These are phyloP conservation scores for Erythrolamprus reginae DNA, from an alignment of 2,113 vertebrate genomes.

Conservation along the genomic window DNA sequence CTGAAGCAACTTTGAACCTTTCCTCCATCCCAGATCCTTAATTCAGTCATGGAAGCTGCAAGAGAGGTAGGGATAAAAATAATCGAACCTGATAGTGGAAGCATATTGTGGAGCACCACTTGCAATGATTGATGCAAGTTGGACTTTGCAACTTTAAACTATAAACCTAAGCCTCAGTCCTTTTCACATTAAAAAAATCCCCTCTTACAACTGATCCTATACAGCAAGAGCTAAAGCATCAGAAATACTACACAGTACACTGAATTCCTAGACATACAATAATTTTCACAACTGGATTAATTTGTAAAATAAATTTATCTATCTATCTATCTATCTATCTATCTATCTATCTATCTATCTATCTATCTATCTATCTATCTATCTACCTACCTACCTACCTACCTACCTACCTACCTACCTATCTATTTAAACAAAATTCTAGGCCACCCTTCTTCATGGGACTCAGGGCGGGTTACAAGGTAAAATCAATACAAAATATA, in stretches of 20 bases:
- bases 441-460: too few relatives aligned
- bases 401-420: too few relatives aligned
- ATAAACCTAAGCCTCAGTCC: neutral
- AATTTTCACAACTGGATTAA: neutral
- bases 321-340: too few relatives aligned
- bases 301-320: too few relatives aligned
- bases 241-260: neutral
- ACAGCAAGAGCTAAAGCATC: neutral
- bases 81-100: neutral
- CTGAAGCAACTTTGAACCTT: neutral
- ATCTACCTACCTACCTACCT: too few relatives aligned
- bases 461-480: too few relatives aligned
- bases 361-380: too few relatives aligned
- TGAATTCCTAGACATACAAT: neutral
- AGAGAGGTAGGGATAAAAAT: neutral
- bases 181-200: neutral
- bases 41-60: neutral
- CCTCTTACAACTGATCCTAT: neutral
- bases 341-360: too few relatives aligned
- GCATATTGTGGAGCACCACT: neutral
- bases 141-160: neutral
- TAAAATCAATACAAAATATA: too few relatives aligned
- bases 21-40: neutral
- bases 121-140: neutral
- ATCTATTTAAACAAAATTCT: too few relatives aligned